Conservation (phyloP, 2,888 invertebrate genomes). For the Panopea generosa region DNA sequence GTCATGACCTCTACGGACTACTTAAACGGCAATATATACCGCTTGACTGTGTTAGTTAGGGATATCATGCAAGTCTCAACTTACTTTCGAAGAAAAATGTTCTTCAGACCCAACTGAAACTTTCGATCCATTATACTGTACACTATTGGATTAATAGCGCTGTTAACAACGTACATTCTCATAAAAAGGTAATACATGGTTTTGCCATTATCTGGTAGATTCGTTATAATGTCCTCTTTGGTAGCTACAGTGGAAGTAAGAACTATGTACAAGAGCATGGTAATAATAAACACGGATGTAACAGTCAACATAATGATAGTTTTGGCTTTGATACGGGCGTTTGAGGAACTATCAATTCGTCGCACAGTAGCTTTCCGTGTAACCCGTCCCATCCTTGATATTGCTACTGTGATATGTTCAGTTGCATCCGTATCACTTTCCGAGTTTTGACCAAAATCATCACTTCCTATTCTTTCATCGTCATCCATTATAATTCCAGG, state of each 20-base stretch:
- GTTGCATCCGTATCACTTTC: too few relatives aligned
- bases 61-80: too few relatives aligned
- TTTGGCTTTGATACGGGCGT: not conserved
- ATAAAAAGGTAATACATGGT: not conserved
- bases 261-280: not conserved
- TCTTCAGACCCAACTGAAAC: constrained; percentile 1
- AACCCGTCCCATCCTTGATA: too few relatives aligned
- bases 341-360: not conserved
- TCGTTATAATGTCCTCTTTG: not conserved
- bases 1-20: too few relatives aligned
- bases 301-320: constrained; percentile 6
- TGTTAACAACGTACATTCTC: not conserved
- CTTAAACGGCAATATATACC: too few relatives aligned
- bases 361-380: too few relatives aligned
- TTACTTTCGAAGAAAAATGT: not conserved
- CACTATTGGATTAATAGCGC: not conserved
- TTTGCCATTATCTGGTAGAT: not conserved
- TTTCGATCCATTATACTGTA: not conserved
- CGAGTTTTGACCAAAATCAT: too few relatives aligned
- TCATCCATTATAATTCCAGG: too few relatives aligned
- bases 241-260: not conserved
- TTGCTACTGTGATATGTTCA: too few relatives aligned
- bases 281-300: constrained; percentile 1
- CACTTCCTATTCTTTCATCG: too few relatives aligned
- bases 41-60: too few relatives aligned